These are phyloP conservation scores for Protosalanx chinensis DNA, from an alignment of 2,797 vertebrate species.

Conservation along the genomic window DNA sequence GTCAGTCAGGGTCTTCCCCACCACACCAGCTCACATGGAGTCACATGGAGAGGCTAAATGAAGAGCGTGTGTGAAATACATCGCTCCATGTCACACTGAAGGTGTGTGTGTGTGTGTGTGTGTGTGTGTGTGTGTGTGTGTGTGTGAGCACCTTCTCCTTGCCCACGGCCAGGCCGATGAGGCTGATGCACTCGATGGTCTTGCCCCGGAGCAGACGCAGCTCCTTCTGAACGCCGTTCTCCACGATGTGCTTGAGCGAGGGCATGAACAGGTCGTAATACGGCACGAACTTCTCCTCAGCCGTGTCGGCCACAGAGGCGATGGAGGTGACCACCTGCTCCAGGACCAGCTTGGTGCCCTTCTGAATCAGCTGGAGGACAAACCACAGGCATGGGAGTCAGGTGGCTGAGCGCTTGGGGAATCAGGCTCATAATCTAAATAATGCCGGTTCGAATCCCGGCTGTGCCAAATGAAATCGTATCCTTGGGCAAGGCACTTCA, in stretches of 20 bases:
- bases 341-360: conserved; percentile 96
- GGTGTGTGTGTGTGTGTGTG: background rate
- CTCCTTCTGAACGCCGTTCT: conserved; percentile 96
- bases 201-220: conserved; percentile 93
- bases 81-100: background rate
- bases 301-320: conserved; percentile 96
- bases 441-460: too few species aligned
- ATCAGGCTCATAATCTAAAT: too few species aligned
- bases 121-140: background rate
- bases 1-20: background rate
- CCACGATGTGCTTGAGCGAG: conserved; percentile 95
- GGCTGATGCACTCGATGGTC: conserved; percentile 98
- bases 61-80: background rate
- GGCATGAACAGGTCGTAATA: conserved; percentile 98
- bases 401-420: too few species aligned
- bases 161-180: conserved; percentile 96
- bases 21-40: too few species aligned
- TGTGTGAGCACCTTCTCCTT: conserved; percentile 86
- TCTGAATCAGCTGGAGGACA: conserved; percentile 85
- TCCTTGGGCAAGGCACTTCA: too few species aligned
- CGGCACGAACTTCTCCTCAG: conserved; percentile 97
- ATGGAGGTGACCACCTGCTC: conserved; percentile 99
- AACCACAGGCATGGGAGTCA: background rate
- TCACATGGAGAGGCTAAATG: background rate
- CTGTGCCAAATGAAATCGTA: too few species aligned